phyloP scores from a whole-genome alignment of 2,888 invertebrate species.

The Cyaniris semiargus region DNA sequence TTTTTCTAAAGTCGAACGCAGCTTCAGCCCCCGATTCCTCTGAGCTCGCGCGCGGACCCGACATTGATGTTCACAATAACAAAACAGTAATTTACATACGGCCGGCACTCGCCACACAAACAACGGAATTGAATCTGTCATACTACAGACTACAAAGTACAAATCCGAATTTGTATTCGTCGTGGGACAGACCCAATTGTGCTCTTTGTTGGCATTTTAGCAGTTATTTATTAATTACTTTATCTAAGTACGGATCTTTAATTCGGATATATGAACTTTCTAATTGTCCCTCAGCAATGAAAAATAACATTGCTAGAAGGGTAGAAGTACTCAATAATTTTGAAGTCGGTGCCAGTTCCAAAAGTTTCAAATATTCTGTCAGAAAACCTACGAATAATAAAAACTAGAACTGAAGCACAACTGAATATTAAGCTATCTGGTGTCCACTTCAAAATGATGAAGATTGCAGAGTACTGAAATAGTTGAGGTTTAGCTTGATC shows the following conservation, averaged over 20 bases:
- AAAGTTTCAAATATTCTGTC: too few species aligned
- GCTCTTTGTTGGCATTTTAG: background rate
- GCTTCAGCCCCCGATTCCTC: background rate
- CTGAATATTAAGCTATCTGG: too few species aligned
- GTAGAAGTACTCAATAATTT: too few species aligned
- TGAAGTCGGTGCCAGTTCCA: too few species aligned
- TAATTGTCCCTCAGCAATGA: too few species aligned
- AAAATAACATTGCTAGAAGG: too few species aligned
- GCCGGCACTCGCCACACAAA: background rate
- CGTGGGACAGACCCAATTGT: conserved; percentile 11
- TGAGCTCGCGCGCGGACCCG: background rate
- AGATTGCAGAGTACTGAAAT: too few species aligned
- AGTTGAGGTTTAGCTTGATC: too few species aligned
- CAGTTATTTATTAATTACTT: background rate
- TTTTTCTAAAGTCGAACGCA: too few species aligned
- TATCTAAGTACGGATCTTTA: background rate
- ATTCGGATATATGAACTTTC: background rate
- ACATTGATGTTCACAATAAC: background rate
- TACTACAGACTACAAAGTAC: conserved; percentile 2
- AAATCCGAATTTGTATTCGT: conserved; percentile 13
- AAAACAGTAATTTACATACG: conserved; percentile 1
- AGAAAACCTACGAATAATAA: too few species aligned
- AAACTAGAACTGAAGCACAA: too few species aligned
- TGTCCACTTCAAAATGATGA: too few species aligned
- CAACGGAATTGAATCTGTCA: conserved; percentile 14